Conservation (phyloP, 53 echinoderm and acorn worm genomes). For the Patiria pectinifera region DNA sequence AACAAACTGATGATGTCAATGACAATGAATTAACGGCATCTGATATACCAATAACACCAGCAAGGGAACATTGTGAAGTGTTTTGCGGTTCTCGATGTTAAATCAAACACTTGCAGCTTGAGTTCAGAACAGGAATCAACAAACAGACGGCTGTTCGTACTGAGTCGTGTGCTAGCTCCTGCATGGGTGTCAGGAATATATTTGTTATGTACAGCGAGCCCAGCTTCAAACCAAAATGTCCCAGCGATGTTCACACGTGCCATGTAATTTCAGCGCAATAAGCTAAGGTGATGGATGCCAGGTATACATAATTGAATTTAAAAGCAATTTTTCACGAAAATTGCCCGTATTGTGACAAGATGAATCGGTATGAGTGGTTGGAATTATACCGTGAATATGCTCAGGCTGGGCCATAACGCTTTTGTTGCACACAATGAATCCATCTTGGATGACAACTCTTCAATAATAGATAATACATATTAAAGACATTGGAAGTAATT, state of each 20-base stretch:
- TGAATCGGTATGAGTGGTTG: neutral
- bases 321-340: neutral
- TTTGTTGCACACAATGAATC: too few relatives aligned
- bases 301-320: neutral
- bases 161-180: neutral
- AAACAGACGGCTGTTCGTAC: too few relatives aligned
- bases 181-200: neutral
- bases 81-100: too few relatives aligned
- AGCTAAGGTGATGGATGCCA: slow-evolving; percentile 1
- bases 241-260: neutral
- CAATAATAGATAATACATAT: too few relatives aligned
- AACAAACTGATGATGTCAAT: too few relatives aligned
- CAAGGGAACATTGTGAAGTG: too few relatives aligned
- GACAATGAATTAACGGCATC: too few relatives aligned
- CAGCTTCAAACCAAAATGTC: neutral
- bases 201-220: neutral
- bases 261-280: neutral
- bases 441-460: too few relatives aligned
- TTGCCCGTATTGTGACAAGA: neutral
- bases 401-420: neutral
- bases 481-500: too few relatives aligned
- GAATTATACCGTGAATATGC: neutral
- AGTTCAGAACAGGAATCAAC: too few relatives aligned
- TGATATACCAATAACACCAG: too few relatives aligned
- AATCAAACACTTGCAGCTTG: too few relatives aligned